Evolutionary conservation across 2,888 invertebrate species (phyloP).

Genomic region (Scrobipalpa atriplicella): DNA sequence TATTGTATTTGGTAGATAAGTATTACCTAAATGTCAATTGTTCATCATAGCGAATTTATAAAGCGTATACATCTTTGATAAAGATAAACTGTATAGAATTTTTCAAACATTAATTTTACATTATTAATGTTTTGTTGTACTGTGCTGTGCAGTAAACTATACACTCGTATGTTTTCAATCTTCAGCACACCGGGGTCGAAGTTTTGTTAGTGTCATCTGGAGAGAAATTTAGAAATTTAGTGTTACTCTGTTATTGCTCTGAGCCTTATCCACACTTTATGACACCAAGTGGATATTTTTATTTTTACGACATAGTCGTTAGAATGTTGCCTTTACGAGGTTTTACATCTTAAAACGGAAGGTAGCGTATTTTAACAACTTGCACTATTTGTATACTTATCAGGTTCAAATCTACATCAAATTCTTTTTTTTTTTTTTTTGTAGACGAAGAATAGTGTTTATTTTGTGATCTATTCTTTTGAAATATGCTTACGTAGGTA

Average conservation of each 20-base stretch:
- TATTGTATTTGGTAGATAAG: too few relatives aligned
- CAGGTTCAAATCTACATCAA: too few relatives aligned
- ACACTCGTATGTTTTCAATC: slow-evolving; percentile 47
- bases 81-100: too few relatives aligned
- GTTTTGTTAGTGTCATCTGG: slow-evolving; percentile 70
- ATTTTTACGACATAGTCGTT: slow-evolving; percentile 38
- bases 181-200: slow-evolving; percentile 51
- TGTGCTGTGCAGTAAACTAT: background rate
- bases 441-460: too few relatives aligned
- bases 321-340: slow-evolving; percentile 20
- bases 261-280: slow-evolving; percentile 47
- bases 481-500: too few relatives aligned
- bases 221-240: slow-evolving; percentile 72
- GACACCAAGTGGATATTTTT: slow-evolving; percentile 43
- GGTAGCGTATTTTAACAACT: background rate
- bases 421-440: too few relatives aligned
- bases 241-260: slow-evolving; percentile 54
- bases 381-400: background rate
- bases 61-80: too few relatives aligned
- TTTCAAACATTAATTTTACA: too few relatives aligned
- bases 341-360: slow-evolving; percentile 12
- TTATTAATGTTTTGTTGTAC: too few relatives aligned
- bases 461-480: too few relatives aligned
- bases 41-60: too few relatives aligned
- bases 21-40: too few relatives aligned